Evolutionary conservation across 2,797 vertebrate genomes (phyloP).

Genomic region (Notolepis coatsorum): DNA sequence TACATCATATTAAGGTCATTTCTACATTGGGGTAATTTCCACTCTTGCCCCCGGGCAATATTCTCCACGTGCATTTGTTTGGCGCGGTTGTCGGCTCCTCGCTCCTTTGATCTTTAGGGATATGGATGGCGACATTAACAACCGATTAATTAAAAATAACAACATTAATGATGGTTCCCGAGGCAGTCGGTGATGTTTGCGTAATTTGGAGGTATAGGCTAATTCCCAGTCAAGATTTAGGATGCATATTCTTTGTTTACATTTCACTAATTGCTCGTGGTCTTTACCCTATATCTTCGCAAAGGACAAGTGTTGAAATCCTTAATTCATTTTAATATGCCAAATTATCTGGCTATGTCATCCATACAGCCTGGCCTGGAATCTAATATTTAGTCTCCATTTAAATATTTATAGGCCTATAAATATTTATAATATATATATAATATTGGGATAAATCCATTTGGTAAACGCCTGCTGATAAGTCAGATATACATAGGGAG

Average conservation of each 20-base stretch:
- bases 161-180: slow-evolving; percentile 57
- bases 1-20: slow-evolving; percentile 83
- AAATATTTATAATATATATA: too few species aligned
- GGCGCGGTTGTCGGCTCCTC: slow-evolving; percentile 64
- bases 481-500: too few species aligned
- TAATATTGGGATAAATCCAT: too few species aligned
- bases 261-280: slow-evolving; percentile 14
- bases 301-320: too few species aligned
- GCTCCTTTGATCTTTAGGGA: slow-evolving; percentile 72
- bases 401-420: too few species aligned
- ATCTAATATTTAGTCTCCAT: too few species aligned
- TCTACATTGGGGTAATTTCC: slow-evolving; percentile 80
- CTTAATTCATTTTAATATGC: too few species aligned
- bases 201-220: background rate
- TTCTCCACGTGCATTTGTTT: slow-evolving; percentile 80
- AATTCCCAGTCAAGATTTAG: slow-evolving; percentile 2
- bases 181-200: background rate
- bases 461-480: too few species aligned
- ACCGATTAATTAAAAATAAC: slow-evolving; percentile 79
- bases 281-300: too few species aligned
- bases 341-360: too few species aligned
- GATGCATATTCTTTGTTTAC: slow-evolving; percentile 20
- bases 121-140: slow-evolving; percentile 79
- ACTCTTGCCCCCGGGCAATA: slow-evolving; percentile 68
- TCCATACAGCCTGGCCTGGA: too few species aligned